A percentile compares a stretch with the other conserved stretches of the same genome.
These are phyloP conservation scores for Melinaea marsaeus DNA, from an alignment of 2,888 invertebrate genomes.

Conservation along the genomic window DNA sequence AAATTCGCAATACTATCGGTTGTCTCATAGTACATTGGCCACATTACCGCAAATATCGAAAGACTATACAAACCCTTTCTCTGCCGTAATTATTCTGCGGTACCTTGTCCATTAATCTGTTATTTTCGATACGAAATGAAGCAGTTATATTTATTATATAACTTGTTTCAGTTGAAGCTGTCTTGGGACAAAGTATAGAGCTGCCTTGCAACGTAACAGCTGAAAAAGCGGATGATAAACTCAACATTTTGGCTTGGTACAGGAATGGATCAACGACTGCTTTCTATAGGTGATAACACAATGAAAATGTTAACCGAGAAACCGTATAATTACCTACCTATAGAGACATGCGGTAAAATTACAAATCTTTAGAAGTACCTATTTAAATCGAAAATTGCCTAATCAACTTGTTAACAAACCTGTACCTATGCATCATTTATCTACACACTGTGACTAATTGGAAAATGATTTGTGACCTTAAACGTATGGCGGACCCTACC, in stretches of 20 bases:
- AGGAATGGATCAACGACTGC: slow-evolving; percentile 56
- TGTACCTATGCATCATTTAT: slow-evolving; percentile 18
- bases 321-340: neutral
- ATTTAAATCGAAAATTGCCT: too few relatives aligned
- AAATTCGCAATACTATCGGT: too few relatives aligned
- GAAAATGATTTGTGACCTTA: slow-evolving; percentile 33
- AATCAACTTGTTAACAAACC: too few relatives aligned
- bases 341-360: too few relatives aligned
- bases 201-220: slow-evolving; percentile 65
- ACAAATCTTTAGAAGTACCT: too few relatives aligned
- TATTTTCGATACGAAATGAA: too few relatives aligned
- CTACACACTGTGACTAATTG: slow-evolving; percentile 29
- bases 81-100: too few relatives aligned
- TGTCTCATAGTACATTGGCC: too few relatives aligned
- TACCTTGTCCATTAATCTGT: too few relatives aligned
- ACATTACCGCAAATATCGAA: too few relatives aligned
- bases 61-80: too few relatives aligned
- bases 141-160: slow-evolving; percentile 11
- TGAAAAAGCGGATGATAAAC: slow-evolving; percentile 53
- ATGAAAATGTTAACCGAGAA: slow-evolving; percentile 9
- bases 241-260: slow-evolving; percentile 67
- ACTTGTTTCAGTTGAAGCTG: slow-evolving; percentile 52
- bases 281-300: slow-evolving; percentile 62
- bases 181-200: slow-evolving; percentile 58
- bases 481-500: slow-evolving; percentile 32